Percentiles rank a stretch among this genome's conserved stretches.
Evolutionary conservation across 2,888 invertebrate genomes (phyloP).

Genomic region (Melipona bicolor): DNA sequence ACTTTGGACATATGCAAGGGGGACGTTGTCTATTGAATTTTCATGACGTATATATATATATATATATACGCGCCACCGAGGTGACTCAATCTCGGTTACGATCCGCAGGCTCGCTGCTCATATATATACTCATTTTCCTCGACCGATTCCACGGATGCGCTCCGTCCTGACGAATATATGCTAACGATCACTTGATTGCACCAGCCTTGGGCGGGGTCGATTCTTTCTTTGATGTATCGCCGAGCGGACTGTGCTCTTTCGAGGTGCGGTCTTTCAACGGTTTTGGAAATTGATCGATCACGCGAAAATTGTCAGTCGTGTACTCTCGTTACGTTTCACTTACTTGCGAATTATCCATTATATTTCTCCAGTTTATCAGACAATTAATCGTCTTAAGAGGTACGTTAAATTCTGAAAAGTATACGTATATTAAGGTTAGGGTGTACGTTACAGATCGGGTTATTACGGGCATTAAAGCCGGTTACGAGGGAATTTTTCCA

Average conservation of each 20-base stretch:
- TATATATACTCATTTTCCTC: conserved; percentile 36
- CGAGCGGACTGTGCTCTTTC: not conserved
- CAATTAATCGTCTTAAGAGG: too few species aligned
- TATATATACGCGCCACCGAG: conserved; percentile 60
- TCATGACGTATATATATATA: conserved; percentile 60
- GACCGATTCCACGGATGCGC: conserved; percentile 7
- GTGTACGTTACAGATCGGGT: not conserved
- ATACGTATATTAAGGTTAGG: too few species aligned
- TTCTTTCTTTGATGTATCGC: conserved; percentile 17
- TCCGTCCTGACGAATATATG: conserved; percentile 17
- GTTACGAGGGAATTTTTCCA: not conserved
- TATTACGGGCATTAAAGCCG: not conserved
- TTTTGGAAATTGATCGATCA: not conserved
- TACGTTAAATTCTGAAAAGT: too few species aligned
- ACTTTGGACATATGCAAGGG: conserved; percentile 64
- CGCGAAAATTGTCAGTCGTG: too few species aligned
- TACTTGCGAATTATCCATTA: too few species aligned
- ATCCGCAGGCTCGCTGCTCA: conserved; percentile 48
- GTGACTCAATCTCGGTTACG: conserved; percentile 72
- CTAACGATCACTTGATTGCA: conserved; percentile 33
- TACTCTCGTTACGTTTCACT: too few species aligned
- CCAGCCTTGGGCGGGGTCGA: not conserved
- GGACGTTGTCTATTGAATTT: conserved; percentile 75
- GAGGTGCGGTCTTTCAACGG: too few species aligned
- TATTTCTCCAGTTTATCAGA: too few species aligned